A percentile compares a stretch with the other conserved stretches of the same genome.
phyloP scores from a whole-genome alignment of 2,113 vertebrate genomes.

The Sylvia atricapilla region DNA sequence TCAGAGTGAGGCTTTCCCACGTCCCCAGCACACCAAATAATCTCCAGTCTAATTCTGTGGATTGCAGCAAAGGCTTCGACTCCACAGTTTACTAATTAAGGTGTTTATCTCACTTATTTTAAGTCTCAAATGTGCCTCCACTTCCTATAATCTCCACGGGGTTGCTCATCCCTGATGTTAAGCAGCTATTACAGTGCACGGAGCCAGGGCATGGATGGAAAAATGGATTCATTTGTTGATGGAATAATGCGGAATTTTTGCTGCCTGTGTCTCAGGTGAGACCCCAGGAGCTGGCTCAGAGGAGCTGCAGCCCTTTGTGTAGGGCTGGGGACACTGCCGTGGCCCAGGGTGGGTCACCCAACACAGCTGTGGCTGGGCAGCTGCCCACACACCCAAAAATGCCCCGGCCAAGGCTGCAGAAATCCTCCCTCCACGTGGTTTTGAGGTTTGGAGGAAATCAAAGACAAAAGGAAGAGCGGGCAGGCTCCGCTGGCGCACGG shows the following conservation, averaged over 20 bases:
- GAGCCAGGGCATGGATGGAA: not conserved
- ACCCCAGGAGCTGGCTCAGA: not conserved
- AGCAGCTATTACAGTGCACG: not conserved
- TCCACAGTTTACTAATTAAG: not conserved
- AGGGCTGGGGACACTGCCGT: not conserved
- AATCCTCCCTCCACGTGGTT: not conserved
- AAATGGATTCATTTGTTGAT: not conserved
- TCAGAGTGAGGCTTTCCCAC: not conserved
- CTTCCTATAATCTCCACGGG: not conserved
- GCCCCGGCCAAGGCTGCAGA: not conserved
- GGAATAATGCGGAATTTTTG: not conserved
- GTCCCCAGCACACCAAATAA: not conserved
- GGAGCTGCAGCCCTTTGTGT: not conserved
- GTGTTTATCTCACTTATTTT: not conserved
- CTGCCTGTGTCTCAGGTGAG: not conserved
- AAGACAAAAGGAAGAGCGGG: slow-evolving; percentile 44
- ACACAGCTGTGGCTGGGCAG: not conserved
- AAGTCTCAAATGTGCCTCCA: not conserved
- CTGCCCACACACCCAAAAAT: not conserved
- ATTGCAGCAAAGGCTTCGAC: not conserved
- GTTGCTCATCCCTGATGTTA: not conserved
- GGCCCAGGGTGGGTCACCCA: not conserved
- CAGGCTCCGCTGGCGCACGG: not conserved
- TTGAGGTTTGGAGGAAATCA: slow-evolving; percentile 49
- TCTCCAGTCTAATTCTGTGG: not conserved